These are phyloP conservation scores for Hoplostethus atlanticus DNA, from an alignment of 2,797 vertebrate genomes.

Conservation along the genomic window DNA sequence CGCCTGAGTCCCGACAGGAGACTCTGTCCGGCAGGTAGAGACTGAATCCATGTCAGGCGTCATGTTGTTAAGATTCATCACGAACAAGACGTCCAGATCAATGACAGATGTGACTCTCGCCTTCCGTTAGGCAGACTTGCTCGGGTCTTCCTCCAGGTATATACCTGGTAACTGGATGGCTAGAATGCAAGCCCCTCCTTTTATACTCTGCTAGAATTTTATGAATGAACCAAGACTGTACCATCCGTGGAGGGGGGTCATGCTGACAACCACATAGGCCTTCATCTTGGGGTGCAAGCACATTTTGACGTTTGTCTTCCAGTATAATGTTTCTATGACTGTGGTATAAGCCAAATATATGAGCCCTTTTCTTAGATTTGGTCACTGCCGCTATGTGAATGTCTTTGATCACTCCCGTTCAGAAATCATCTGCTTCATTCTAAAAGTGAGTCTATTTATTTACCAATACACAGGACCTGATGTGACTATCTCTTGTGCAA, in stretches of 20 bases:
- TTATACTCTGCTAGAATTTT: conserved; percentile 88
- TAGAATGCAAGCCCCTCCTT: conserved; percentile 86
- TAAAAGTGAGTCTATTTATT: conserved; percentile 62
- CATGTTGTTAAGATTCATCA: conserved; percentile 88
- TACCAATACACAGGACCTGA: conserved; percentile 30
- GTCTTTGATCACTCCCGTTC: conserved; percentile 60
- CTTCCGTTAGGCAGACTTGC: conserved; percentile 60
- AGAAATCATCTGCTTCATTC: conserved; percentile 56
- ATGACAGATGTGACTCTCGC: conserved; percentile 60
- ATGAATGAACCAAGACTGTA: conserved; percentile 89
- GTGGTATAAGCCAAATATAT: background rate
- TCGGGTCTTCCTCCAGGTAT: conserved; percentile 83
- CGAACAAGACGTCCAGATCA: conserved; percentile 42
- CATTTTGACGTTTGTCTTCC: conserved; percentile 14
- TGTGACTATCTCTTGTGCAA: conserved; percentile 30
- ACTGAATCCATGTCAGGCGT: conserved; percentile 89
- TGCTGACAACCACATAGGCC: conserved; percentile 43
- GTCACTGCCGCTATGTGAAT: background rate
- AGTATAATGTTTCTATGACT: background rate
- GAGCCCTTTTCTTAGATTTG: background rate
- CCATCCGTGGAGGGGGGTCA: conserved; percentile 77
- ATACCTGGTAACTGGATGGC: conserved; percentile 87
- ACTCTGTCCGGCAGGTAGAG: conserved; percentile 92
- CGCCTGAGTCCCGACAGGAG: conserved; percentile 88
- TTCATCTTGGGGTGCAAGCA: conserved; percentile 28